These are phyloP conservation scores for Hyperoplus immaculatus DNA, from an alignment of 2,797 vertebrate genomes.

Conservation along the genomic window DNA sequence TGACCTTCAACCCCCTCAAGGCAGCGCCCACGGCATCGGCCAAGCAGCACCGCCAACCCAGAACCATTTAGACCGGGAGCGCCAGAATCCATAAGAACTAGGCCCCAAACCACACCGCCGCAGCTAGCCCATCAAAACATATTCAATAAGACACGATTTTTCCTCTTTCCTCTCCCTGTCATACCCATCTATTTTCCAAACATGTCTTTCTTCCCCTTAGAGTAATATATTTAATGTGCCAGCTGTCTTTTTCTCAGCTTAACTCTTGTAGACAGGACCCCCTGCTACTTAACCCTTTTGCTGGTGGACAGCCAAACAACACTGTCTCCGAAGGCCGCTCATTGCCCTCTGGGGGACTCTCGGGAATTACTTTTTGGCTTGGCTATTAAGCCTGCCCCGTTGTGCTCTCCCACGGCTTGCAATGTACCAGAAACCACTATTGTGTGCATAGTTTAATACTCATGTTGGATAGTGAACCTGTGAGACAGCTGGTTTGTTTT, in stretches of 20 bases:
- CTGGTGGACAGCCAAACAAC: slow-evolving; percentile 64
- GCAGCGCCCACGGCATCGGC: slow-evolving; percentile 62
- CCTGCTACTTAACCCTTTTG: slow-evolving; percentile 53
- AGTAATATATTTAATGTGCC: slow-evolving; percentile 27
- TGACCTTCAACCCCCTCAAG: slow-evolving; percentile 80
- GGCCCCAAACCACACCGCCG: slow-evolving; percentile 34
- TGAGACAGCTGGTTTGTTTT: slow-evolving; percentile 48
- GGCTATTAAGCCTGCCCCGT: slow-evolving; percentile 44
- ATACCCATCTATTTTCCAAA: background rate
- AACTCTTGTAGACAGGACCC: slow-evolving; percentile 32
- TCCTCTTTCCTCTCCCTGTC: background rate
- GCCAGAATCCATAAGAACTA: slow-evolving; percentile 34
- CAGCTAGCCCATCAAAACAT: slow-evolving; percentile 15
- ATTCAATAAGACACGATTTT: slow-evolving; percentile 10
- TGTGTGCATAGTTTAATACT: slow-evolving; percentile 33
- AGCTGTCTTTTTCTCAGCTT: slow-evolving; percentile 44
- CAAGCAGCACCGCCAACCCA: slow-evolving; percentile 34
- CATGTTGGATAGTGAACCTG: slow-evolving; percentile 8
- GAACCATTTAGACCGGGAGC: slow-evolving; percentile 32
- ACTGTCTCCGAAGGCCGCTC: slow-evolving; percentile 54
- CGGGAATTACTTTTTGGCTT: slow-evolving; percentile 57
- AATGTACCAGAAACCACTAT: slow-evolving; percentile 46
- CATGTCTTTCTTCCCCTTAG: background rate
- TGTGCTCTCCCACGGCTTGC: slow-evolving; percentile 57
- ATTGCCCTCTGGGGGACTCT: slow-evolving; percentile 57